These are phyloP conservation scores for Oncorhynchus tshawytscha DNA, from an alignment of 2,113 vertebrate species.

Conservation along the genomic window DNA sequence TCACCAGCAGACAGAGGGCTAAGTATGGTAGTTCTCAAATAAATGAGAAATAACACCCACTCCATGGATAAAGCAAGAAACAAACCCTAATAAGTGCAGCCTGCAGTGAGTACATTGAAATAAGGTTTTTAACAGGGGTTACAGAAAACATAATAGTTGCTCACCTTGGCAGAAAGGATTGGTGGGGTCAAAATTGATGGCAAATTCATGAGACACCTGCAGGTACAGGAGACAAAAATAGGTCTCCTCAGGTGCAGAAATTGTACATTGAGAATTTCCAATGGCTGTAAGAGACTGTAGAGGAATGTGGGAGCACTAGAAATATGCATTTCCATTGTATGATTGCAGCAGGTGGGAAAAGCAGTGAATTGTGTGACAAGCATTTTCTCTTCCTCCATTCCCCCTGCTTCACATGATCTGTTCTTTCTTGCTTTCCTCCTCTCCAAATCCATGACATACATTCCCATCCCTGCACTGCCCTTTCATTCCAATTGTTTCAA, in stretches of 20 bases:
- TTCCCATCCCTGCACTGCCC: no score
- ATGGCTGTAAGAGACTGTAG: no score
- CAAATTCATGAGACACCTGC: slow-evolving; percentile 98
- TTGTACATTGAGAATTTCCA: not conserved
- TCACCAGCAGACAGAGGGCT: not conserved
- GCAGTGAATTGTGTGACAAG: not conserved
- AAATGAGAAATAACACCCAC: no score
- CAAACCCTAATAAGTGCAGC: no score
- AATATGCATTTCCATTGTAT: no score
- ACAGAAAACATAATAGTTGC: slow-evolving; percentile 17
- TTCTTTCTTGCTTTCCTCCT: not conserved
- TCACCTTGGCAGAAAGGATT: slow-evolving; percentile 96
- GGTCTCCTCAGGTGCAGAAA: not conserved
- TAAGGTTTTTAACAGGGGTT: no score
- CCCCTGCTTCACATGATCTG: not conserved
- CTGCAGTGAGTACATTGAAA: no score
- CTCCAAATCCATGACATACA: no score
- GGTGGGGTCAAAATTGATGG: slow-evolving; percentile 97
- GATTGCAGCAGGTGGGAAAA: not conserved
- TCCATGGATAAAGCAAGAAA: no score
- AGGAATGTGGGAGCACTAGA: not conserved
- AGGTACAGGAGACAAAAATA: slow-evolving; percentile 41
- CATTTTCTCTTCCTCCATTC: not conserved
- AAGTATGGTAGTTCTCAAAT: not conserved
- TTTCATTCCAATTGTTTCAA: no score